These are phyloP conservation scores for Drosophila peninsularis DNA, from an alignment of 2,888 invertebrate genomes.

Conservation along the genomic window DNA sequence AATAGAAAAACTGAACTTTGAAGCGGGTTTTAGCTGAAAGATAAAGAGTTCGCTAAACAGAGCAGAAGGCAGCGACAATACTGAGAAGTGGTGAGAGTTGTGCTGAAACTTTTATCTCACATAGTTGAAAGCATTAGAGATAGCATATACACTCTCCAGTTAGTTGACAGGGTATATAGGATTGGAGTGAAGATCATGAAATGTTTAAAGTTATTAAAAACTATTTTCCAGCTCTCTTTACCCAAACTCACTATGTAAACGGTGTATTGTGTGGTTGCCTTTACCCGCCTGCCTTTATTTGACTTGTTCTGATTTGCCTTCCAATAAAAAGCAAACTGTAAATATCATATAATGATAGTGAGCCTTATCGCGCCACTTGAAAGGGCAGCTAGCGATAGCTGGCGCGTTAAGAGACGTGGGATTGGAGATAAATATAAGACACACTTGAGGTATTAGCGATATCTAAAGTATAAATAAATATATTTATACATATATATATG, in stretches of 20 bases:
- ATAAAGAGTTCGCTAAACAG: constrained; percentile 4
- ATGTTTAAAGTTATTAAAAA: no score
- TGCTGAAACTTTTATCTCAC: background rate
- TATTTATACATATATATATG: background rate
- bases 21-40: background rate
- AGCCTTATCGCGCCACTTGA: background rate
- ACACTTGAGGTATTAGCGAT: background rate
- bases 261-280: background rate
- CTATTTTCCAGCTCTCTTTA: background rate
- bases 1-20: background rate
- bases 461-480: background rate
- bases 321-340: constrained; percentile 4
- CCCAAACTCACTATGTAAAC: background rate
- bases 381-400: background rate
- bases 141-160: background rate
- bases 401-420: background rate
- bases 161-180: background rate
- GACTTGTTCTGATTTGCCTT: background rate
- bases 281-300: background rate
- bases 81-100: background rate
- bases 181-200: no score
- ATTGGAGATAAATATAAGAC: constrained; percentile 7
- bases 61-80: background rate
- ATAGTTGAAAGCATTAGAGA: background rate
- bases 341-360: constrained; percentile 6